A percentile compares a stretch with the other conserved stretches of the same genome.
phyloP scores from a whole-genome alignment of 2,888 invertebrate species.

The Acrobasis consociella region DNA sequence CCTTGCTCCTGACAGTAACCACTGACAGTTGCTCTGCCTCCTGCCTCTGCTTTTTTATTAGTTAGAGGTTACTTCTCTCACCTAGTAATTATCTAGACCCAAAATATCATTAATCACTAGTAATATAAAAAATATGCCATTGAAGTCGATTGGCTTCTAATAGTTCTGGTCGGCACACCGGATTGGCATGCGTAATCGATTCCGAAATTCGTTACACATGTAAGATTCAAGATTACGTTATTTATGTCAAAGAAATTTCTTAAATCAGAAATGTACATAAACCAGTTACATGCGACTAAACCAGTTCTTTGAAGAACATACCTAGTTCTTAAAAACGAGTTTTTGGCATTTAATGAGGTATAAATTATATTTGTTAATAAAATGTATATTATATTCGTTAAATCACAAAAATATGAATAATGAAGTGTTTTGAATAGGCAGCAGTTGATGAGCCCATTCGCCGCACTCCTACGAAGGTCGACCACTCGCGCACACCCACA shows the following conservation, averaged over 20 bases:
- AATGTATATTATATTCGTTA: background rate
- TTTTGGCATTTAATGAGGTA: background rate
- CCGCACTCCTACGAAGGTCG: constrained; percentile 66
- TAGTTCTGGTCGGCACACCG: constrained; percentile 5
- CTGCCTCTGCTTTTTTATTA: no score
- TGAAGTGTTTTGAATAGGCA: constrained; percentile 59
- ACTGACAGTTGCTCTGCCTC: no score
- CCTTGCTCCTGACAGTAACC: no score
- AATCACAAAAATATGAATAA: constrained; percentile 37
- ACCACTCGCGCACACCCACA: constrained; percentile 60
- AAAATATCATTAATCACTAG: no score
- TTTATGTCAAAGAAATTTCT: constrained; percentile 15
- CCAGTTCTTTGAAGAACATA: background rate
- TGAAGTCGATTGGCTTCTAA: background rate
- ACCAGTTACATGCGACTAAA: constrained; percentile 7
- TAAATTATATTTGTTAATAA: background rate
- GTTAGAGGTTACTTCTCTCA: no score
- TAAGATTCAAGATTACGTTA: constrained; percentile 20
- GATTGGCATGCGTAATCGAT: constrained; percentile 19
- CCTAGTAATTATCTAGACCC: no score
- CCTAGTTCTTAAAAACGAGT: background rate
- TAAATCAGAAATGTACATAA: constrained; percentile 10
- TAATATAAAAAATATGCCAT: background rate
- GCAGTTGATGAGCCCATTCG: constrained; percentile 68
- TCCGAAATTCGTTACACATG: constrained; percentile 13